Percentiles rank a stretch among this genome's conserved stretches.
These are phyloP conservation scores for Ichneumoninae sp. DNA, from an alignment of 2,888 invertebrate species.

Conservation along the genomic window DNA sequence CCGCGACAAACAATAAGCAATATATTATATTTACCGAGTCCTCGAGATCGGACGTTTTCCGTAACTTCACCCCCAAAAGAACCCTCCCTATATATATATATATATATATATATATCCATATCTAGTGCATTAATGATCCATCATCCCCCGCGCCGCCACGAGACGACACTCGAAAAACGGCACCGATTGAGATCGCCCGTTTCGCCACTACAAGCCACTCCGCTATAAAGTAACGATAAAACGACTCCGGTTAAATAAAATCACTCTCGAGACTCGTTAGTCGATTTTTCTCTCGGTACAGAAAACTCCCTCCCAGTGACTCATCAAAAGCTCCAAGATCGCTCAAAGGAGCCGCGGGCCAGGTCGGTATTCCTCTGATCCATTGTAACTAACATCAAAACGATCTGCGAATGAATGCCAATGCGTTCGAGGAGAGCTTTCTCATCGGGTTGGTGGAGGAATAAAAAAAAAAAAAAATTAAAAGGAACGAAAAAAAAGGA, in stretches of 20 bases:
- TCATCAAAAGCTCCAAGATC: constrained; percentile 41
- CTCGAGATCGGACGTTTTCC: constrained; percentile 64
- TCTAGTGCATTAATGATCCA: constrained; percentile 2
- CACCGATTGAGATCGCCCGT: constrained; percentile 4
- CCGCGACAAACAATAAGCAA: constrained; percentile 35
- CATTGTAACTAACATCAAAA: constrained; percentile 79
- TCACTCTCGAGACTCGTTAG: constrained; percentile 53
- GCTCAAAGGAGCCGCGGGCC: constrained; percentile 36
- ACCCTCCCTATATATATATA: background rate
- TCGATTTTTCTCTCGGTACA: constrained; percentile 9
- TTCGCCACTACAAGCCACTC: constrained; percentile 7
- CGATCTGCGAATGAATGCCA: constrained; percentile 65
- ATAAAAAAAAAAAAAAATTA: constrained; percentile 46
- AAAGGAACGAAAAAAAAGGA: constrained; percentile 30
- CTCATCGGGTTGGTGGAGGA: constrained; percentile 53
- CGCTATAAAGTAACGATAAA: constrained; percentile 13
- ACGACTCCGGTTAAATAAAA: constrained; percentile 33
- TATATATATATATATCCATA: background rate
- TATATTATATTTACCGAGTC: constrained; percentile 70
- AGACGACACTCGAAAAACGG: constrained; percentile 19
- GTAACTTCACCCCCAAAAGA: background rate
- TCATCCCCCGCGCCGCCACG: background rate
- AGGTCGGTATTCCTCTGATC: constrained; percentile 68
- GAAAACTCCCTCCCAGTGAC: constrained; percentile 21
- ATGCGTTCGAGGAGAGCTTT: constrained; percentile 63